Conservation (phyloP, 2,888 invertebrate species). For the Eutolmus rufibarbis region DNA sequence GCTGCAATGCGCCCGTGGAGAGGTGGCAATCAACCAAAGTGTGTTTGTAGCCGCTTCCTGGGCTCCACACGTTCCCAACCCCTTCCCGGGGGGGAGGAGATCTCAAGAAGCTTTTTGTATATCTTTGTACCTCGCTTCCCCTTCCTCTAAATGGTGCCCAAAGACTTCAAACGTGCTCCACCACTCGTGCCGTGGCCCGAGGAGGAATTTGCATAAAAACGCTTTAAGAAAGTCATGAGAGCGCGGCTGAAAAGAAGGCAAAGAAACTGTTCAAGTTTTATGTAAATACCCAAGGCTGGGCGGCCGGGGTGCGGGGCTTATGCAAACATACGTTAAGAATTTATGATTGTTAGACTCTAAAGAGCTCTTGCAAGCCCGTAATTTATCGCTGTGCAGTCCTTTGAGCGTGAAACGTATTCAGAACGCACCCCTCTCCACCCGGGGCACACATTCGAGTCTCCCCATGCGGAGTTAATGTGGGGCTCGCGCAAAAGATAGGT, state of each 20-base stretch:
- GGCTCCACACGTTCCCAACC: background rate
- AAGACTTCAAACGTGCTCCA: conserved; percentile 5
- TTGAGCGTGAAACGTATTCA: conserved; percentile 27
- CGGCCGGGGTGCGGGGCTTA: background rate
- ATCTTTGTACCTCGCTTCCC: background rate
- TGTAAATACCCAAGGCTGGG: background rate
- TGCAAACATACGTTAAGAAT: conserved; percentile 44
- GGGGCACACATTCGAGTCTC: background rate
- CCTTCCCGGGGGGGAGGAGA: background rate
- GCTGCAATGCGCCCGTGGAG: conserved; percentile 4
- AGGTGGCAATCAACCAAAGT: conserved; percentile 25
- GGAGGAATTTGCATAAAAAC: conserved; percentile 30
- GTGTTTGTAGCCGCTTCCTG: conserved; percentile 8
- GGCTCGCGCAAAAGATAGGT: background rate
- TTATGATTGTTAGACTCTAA: conserved; percentile 46
- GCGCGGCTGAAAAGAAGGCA: conserved; percentile 23
- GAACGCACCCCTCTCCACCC: background rate
- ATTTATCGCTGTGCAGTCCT: conserved; percentile 42
- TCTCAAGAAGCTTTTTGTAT: background rate
- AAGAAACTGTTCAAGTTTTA: conserved; percentile 18
- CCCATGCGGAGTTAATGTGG: conserved; percentile 27
- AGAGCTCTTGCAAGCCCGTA: conserved; percentile 43
- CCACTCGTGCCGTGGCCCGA: background rate
- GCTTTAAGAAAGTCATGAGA: conserved; percentile 24
- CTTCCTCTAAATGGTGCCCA: background rate